Conservation (phyloP, 2,888 invertebrate species). For the Caenorhabditis sinica region DNA sequence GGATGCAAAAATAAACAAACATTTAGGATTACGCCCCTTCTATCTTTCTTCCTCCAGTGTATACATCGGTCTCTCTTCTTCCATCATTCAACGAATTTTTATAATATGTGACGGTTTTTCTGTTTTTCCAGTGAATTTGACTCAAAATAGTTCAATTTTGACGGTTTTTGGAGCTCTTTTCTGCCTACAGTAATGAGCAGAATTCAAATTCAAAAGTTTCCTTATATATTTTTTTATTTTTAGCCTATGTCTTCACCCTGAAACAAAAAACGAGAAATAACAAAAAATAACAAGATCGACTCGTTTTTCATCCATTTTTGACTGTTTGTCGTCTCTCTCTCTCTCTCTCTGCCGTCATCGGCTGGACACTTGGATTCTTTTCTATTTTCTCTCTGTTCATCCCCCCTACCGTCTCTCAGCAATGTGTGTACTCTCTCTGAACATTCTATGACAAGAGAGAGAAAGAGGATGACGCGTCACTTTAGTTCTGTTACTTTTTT, state of each 20-base stretch:
- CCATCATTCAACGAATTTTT: background rate
- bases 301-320: conserved; percentile 4
- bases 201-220: too few relatives aligned
- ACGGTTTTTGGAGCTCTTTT: too few relatives aligned
- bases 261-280: background rate
- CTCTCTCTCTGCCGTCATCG: background rate
- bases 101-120: background rate
- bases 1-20: conserved; percentile 56
- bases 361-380: too few relatives aligned
- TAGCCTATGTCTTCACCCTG: too few relatives aligned
- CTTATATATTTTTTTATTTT: conserved; percentile 31
- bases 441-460: too few relatives aligned
- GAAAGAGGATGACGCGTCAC: too few relatives aligned
- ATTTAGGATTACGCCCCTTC: conserved; percentile 62
- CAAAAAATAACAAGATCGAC: conserved; percentile 14
- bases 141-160: background rate
- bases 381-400: too few relatives aligned
- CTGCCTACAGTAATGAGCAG: too few relatives aligned
- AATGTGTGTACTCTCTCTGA: too few relatives aligned
- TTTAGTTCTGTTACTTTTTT: too few relatives aligned
- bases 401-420: too few relatives aligned
- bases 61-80: background rate
- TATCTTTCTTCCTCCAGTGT: background rate
- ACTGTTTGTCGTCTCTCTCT: conserved; percentile 29
- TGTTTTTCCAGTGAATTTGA: background rate